Conservation (phyloP, 2,888 invertebrate genomes). For the Dromius quadrimaculatus region DNA sequence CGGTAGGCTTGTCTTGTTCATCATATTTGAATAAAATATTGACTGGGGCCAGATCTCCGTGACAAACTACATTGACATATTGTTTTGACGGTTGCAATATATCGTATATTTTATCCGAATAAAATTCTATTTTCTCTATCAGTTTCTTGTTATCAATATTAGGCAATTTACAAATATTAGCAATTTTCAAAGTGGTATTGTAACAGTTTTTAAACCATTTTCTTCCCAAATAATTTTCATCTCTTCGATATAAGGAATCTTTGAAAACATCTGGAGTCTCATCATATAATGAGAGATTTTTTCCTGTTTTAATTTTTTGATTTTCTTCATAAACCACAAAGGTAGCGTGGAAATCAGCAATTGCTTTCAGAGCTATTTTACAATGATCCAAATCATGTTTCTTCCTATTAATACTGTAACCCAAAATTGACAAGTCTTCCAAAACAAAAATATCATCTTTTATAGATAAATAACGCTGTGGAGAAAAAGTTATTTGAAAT, state of each 20-base stretch:
- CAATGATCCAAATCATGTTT: conserved; percentile 56
- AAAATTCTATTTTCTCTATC: conserved; percentile 32
- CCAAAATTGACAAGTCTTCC: conserved; percentile 61
- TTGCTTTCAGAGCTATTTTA: conserved; percentile 54
- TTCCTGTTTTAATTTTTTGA: conserved; percentile 53
- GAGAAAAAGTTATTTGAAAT: conserved; percentile 55
- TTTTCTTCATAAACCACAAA: conserved; percentile 62
- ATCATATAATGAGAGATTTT: conserved; percentile 57
- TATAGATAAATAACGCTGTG: conserved; percentile 62
- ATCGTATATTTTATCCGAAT: conserved; percentile 58
- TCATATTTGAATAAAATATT: conserved; percentile 61
- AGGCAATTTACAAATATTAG: conserved; percentile 28
- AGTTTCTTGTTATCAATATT: conserved; percentile 34
- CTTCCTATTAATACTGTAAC: too few species aligned
- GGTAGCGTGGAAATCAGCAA: conserved; percentile 61
- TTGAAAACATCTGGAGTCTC: conserved; percentile 59
- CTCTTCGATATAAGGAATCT: conserved; percentile 64
- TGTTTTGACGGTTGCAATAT: conserved; percentile 61
- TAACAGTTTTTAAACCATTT: conserved; percentile 55
- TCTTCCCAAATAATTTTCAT: conserved; percentile 58
- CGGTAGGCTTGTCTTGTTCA: conserved; percentile 54
- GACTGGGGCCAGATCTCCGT: conserved; percentile 62
- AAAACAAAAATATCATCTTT: conserved; percentile 62
- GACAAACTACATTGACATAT: conserved; percentile 63
- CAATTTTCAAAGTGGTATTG: conserved; percentile 37